phyloP scores from a whole-genome alignment of 2,113 vertebrate species.

The Eolophus roseicapilla region DNA sequence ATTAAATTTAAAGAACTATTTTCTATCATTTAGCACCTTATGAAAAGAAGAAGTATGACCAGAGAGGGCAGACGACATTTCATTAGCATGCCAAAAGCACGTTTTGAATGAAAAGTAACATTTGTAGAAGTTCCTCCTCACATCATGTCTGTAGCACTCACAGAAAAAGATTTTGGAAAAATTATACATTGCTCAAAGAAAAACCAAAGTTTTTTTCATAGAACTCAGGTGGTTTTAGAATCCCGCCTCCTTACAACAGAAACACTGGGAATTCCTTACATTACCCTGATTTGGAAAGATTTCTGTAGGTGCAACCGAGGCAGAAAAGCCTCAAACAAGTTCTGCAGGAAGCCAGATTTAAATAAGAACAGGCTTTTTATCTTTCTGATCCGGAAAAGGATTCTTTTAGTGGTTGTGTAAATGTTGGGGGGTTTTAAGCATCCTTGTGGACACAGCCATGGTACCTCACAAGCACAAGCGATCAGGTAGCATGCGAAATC shows the following conservation, averaged over 20 bases:
- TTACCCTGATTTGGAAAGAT: not conserved
- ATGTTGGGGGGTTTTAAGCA: not conserved
- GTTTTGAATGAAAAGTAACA: not conserved
- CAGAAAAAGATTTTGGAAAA: not conserved
- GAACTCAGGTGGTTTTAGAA: not conserved
- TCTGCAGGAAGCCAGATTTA: slow-evolving; percentile 35
- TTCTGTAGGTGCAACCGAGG: not conserved
- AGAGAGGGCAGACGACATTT: not conserved
- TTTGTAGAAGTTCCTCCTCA: not conserved
- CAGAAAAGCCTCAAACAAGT: slow-evolving; percentile 36
- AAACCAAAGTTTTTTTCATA: not conserved
- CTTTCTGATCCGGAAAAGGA: slow-evolving; percentile 11
- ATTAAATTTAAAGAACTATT: not conserved
- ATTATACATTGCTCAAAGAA: not conserved
- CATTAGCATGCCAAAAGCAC: not conserved
- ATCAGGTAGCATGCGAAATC: not conserved
- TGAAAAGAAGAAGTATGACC: not conserved
- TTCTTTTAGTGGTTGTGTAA: not conserved
- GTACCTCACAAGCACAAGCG: not conserved
- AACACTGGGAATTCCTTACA: not conserved
- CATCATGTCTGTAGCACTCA: not conserved
- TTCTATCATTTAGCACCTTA: not conserved
- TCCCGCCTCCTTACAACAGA: not conserved
- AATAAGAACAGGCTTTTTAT: slow-evolving; percentile 24
- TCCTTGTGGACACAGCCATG: not conserved